Percentiles rank a stretch among this genome's conserved stretches.
Evolutionary conservation across 2,797 vertebrate species (phyloP).

Genomic region (Falco novaeseelandiae): DNA sequence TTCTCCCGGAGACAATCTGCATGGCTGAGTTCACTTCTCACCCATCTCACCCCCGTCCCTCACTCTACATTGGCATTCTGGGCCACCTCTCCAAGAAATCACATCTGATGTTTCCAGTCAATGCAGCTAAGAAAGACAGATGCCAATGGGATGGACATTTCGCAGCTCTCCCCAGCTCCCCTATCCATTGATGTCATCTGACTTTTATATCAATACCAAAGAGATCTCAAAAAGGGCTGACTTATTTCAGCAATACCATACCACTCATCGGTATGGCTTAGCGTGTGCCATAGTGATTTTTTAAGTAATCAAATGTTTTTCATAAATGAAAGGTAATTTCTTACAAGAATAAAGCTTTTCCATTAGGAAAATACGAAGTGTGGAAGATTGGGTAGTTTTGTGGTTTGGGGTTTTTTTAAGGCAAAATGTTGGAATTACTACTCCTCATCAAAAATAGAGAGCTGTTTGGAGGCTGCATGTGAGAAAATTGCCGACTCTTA

Average conservation of each 20-base stretch:
- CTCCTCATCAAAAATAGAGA: constrained; percentile 26
- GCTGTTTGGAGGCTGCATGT: background rate
- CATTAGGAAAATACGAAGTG: background rate
- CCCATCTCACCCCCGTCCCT: background rate
- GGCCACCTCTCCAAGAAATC: background rate
- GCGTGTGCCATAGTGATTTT: background rate
- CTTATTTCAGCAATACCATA: background rate
- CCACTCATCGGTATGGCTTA: background rate
- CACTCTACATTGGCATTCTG: background rate
- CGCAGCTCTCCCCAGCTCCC: background rate
- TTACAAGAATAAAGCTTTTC: background rate
- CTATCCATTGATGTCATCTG: background rate
- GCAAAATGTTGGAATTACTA: background rate
- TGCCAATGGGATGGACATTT: background rate
- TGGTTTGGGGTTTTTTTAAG: background rate
- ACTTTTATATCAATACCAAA: background rate
- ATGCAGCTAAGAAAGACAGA: background rate
- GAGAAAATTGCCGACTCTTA: constrained; percentile 47
- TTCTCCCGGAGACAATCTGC: background rate
- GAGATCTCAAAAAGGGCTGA: background rate
- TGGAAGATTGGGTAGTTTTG: background rate
- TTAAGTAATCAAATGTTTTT: background rate
- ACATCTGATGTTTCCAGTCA: background rate
- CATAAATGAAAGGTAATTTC: constrained; percentile 11
- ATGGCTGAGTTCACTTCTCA: background rate